Evolutionary conservation across 2,113 vertebrate genomes (phyloP), one percentile per base, ranked within the genome.

Genomic region (Sinocyclocheilus maitianheensis): DNA sequence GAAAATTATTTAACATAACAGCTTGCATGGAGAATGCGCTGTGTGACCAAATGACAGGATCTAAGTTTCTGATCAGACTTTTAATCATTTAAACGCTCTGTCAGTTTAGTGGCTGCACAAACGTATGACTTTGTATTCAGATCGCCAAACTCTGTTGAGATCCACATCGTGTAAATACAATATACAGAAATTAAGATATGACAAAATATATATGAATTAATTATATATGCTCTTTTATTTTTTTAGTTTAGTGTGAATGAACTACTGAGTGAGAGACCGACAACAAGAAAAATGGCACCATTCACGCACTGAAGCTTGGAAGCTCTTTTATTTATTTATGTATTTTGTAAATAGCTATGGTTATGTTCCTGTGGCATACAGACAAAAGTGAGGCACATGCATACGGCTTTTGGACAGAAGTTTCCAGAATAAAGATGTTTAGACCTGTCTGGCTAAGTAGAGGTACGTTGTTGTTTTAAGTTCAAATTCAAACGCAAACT

Each of bases 261-360:
- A 97, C 97, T 98, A 98, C 97, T 99, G 97, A 98, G 95, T 92
- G 94, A 95, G 95, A 94, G 91, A 92, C 93, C 93, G 95, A 83
- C 51, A 30, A 75, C 79, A 65, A 72, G 94, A 95, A 93, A 93
- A 93, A 90, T 92, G 92, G 91, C 92, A 76, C 89, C 91, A 94
- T 93, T 95, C 94, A 94, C 95, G 95, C 96, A 96, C 95, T 97
- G 97, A 97, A 95, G 94, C 94, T 93, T 91, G 91, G 93, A 95
- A 93, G 93, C 94, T 94, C 94, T 94, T 93, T 95, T 94, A 91
- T 84, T 92, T 96, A 96, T 97, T 96, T 93, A 92, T 37, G 22
- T 62, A n/a, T 1, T 53, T 34, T 96, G 95, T 97, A 97, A 95
- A 96, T 97, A 96, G 90, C 91, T 90, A 92, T 91, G 93, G 93